phyloP scores from a whole-genome alignment of 2,888 invertebrate genomes.

The Ethmia dodecea region DNA sequence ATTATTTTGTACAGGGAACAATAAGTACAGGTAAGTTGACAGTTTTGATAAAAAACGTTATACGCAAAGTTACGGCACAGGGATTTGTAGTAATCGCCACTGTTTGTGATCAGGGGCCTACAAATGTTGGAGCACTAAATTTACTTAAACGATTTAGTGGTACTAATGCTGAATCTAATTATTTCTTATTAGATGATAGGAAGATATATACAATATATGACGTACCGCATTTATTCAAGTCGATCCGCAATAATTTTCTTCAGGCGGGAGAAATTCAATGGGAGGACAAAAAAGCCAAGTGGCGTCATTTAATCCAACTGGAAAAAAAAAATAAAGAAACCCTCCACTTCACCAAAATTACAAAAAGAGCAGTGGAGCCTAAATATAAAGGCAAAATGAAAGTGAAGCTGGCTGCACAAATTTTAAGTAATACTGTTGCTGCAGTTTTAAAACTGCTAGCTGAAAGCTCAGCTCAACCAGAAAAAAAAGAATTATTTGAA shows the following conservation, averaged over 20 bases:
- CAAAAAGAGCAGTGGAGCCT: constrained; percentile 4
- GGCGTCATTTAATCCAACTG: background rate
- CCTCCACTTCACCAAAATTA: constrained; percentile 8
- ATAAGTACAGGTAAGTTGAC: background rate
- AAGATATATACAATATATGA: background rate
- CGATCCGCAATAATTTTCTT: constrained; percentile 10
- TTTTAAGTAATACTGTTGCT: constrained; percentile 13
- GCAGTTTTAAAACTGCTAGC: constrained; percentile 9
- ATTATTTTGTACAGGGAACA: constrained; percentile 1
- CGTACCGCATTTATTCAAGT: constrained; percentile 10
- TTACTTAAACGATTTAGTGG: background rate
- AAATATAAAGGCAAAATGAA: constrained; percentile 12
- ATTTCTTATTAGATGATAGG: background rate
- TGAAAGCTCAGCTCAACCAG: background rate
- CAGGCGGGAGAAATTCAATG: background rate
- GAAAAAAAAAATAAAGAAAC: constrained; percentile 1
- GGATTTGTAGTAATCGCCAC: background rate
- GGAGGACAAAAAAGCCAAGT: background rate
- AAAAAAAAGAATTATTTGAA: no score
- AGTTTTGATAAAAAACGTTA: background rate
- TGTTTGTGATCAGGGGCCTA: background rate
- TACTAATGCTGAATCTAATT: background rate
- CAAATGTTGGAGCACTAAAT: background rate
- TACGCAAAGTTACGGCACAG: background rate
- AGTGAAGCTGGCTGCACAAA: constrained; percentile 14